Percentiles rank a stretch among this genome's conserved stretches.
Conservation (phyloP, 2,888 invertebrate species). For the Leptopilina drosophilae region DNA sequence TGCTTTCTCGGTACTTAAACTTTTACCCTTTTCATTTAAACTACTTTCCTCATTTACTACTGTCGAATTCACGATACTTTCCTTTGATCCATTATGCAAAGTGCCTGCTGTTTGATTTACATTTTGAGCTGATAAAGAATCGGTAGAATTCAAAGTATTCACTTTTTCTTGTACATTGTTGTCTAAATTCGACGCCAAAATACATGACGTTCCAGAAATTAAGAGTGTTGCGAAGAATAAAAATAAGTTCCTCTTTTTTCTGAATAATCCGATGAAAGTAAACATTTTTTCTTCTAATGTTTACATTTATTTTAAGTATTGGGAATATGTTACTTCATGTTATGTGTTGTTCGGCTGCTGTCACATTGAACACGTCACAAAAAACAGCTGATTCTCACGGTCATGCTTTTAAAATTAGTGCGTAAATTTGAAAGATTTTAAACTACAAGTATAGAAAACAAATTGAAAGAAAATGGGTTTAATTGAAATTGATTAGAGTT, state of each 20-base stretch:
- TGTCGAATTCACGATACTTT: not conserved
- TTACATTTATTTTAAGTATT: too few relatives aligned
- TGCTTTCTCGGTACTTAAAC: constrained; percentile 19
- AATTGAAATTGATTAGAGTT: too few relatives aligned
- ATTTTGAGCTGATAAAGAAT: constrained; percentile 14
- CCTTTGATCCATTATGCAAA: too few relatives aligned
- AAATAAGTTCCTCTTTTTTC: not conserved
- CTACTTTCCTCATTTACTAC: not conserved
- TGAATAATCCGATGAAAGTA: not conserved
- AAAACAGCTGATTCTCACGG: too few relatives aligned
- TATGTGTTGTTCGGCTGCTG: too few relatives aligned
- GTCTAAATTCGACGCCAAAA: not conserved
- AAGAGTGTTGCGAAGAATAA: not conserved
- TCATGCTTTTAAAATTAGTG: too few relatives aligned
- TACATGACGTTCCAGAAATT: not conserved
- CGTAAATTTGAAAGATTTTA: too few relatives aligned
- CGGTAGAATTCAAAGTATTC: not conserved
- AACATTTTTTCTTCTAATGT: not conserved
- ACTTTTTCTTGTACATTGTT: not conserved
- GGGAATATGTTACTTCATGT: too few relatives aligned
- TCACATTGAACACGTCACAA: too few relatives aligned
- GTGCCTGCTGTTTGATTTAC: not conserved
- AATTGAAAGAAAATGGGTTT: too few relatives aligned
- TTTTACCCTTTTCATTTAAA: too few relatives aligned
- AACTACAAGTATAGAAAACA: too few relatives aligned